phyloP scores from a whole-genome alignment of 2,888 invertebrate species.

The Leptinotarsa peninsularis region DNA sequence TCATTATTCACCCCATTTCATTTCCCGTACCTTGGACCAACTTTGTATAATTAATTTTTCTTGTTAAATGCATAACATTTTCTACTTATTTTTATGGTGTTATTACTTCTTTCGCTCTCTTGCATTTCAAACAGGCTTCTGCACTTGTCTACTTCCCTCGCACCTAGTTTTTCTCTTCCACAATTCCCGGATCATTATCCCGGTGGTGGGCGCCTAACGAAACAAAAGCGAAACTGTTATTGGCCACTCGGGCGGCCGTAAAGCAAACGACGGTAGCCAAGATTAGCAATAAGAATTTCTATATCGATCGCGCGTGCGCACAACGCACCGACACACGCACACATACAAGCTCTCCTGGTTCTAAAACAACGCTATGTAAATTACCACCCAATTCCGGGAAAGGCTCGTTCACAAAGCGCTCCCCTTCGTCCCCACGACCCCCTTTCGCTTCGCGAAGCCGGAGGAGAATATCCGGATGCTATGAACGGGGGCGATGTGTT shows the following conservation, averaged over 20 bases:
- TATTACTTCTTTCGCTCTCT: too few species aligned
- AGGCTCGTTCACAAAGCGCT: constrained; percentile 56
- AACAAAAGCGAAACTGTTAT: constrained; percentile 23
- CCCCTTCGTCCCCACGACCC: constrained; percentile 39
- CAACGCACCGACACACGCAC: constrained; percentile 54
- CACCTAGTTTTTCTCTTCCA: background rate
- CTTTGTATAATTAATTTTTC: too few species aligned
- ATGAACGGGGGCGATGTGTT: constrained; percentile 33
- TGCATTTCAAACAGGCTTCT: too few species aligned
- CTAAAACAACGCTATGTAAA: constrained; percentile 63
- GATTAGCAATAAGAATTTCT: constrained; percentile 56
- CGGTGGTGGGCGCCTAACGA: background rate
- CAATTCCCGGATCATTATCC: constrained; percentile 4
- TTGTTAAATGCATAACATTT: too few species aligned
- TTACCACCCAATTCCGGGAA: constrained; percentile 65
- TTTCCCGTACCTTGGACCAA: too few species aligned
- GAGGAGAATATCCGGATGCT: constrained; percentile 28
- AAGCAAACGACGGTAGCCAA: constrained; percentile 47
- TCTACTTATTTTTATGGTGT: too few species aligned
- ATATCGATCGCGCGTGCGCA: constrained; percentile 63
- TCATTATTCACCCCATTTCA: too few species aligned
- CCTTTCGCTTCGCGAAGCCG: constrained; percentile 43
- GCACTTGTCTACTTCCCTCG: background rate
- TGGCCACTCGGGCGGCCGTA: constrained; percentile 30
- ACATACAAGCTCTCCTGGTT: constrained; percentile 48